phyloP scores from a whole-genome alignment of 2,113 vertebrate genomes.

The Cheilinus undulatus region DNA sequence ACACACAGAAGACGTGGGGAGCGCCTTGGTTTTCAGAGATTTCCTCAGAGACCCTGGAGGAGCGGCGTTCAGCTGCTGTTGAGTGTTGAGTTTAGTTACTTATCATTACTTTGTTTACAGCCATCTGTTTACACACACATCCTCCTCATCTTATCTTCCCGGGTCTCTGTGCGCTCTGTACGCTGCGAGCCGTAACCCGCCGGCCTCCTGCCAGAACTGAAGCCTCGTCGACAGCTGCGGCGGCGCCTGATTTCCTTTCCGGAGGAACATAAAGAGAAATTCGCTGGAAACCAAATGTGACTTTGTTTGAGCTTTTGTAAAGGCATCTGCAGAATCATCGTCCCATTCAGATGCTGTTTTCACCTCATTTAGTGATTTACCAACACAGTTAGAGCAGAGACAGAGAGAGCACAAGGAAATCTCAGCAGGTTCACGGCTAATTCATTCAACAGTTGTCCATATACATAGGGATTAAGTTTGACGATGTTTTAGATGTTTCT shows the following conservation, averaged over 20 bases:
- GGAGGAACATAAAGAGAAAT: conserved; percentile 9
- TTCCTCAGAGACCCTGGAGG: conserved; percentile 63
- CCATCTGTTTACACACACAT: conserved; percentile 77
- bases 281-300: conserved; percentile 28
- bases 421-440: not conserved
- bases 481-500: not conserved
- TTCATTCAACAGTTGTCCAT: no score
- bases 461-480: not conserved
- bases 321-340: conserved; percentile 41
- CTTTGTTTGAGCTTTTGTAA: conserved; percentile 23
- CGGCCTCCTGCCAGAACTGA: conserved; percentile 53
- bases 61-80: conserved; percentile 50
- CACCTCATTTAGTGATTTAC: not conserved
- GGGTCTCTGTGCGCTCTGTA: conserved; percentile 14
- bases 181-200: conserved; percentile 44
- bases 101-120: conserved; percentile 76
- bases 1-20: conserved; percentile 51
- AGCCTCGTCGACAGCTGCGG: conserved; percentile 44
- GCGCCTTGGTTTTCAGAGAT: conserved; percentile 41
- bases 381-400: not conserved
- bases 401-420: not conserved
- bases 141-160: conserved; percentile 49
- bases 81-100: conserved; percentile 73
- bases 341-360: conserved; percentile 8
- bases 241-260: conserved; percentile 31